Evolutionary conservation across 2,888 invertebrate species (phyloP).

Genomic region (Drosophila falleni): DNA sequence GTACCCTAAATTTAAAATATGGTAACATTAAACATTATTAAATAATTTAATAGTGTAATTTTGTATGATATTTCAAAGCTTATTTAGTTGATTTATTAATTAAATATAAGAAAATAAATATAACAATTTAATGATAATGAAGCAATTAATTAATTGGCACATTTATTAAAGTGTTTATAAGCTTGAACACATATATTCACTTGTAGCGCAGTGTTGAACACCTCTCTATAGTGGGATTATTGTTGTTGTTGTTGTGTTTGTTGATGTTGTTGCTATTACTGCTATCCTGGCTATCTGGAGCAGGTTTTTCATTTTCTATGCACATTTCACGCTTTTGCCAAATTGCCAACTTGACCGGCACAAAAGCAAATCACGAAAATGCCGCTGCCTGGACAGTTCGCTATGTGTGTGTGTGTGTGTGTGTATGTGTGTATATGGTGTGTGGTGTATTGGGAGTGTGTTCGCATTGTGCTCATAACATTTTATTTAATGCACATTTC

Average conservation of each 20-base stretch:
- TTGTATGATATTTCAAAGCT: too few species aligned
- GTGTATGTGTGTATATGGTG: constrained; percentile 10
- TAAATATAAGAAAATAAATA: too few species aligned
- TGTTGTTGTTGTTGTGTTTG: constrained; percentile 12
- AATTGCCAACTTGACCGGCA: constrained; percentile 79
- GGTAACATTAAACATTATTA: too few species aligned
- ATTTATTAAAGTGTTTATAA: not conserved
- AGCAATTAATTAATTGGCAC: not conserved
- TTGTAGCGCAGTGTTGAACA: constrained; percentile 6
- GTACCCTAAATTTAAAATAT: too few species aligned
- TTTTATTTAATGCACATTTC: constrained; percentile 79
- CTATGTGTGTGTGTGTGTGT: constrained; percentile 7
- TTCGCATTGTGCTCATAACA: constrained; percentile 66
- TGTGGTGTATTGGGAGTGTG: constrained; percentile 18
- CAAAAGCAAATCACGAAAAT: constrained; percentile 54
- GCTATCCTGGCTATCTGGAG: constrained; percentile 54
- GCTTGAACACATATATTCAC: not conserved
- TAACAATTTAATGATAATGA: not conserved
- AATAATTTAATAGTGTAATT: too few species aligned
- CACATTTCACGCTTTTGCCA: constrained; percentile 78
- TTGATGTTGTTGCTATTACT: constrained; percentile 34
- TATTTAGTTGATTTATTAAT: too few species aligned
- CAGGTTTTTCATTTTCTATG: constrained; percentile 46
- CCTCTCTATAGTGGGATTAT: constrained; percentile 2
- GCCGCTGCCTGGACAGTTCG: constrained; percentile 19